phyloP scores from a whole-genome alignment of 92 coral and sea anemone species.

The Zoanthus gigantus region DNA sequence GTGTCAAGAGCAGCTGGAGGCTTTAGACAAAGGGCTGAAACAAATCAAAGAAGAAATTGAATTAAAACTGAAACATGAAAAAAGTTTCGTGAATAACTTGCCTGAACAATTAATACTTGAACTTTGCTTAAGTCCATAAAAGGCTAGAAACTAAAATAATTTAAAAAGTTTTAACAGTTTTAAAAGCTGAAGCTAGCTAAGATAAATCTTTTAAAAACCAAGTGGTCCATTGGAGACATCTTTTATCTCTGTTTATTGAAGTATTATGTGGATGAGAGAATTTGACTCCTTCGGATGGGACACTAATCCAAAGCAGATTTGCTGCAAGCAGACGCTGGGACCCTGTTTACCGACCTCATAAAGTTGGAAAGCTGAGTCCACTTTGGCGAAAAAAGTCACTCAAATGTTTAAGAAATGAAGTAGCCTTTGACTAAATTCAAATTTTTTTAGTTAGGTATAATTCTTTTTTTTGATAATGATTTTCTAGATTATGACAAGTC shows the following conservation, averaged over 20 bases:
- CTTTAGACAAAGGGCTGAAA: not conserved
- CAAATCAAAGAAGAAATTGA: slow-evolving; percentile 24
- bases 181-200: too few species aligned
- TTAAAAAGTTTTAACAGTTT: not conserved
- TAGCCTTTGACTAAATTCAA: not conserved
- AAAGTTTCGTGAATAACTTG: slow-evolving; percentile 5
- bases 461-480: too few species aligned
- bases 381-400: not conserved
- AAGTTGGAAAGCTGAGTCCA: not conserved
- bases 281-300: not conserved
- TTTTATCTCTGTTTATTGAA: not conserved
- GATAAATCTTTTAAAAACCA: too few species aligned
- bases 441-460: not conserved
- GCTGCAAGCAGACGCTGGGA: not conserved
- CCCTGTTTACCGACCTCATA: not conserved
- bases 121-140: slow-evolving; percentile 3
- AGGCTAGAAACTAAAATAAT: not conserved
- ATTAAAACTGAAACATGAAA: not conserved
- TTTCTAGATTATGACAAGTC: too few species aligned
- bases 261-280: not conserved
- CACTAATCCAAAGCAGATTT: not conserved
- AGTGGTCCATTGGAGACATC: not conserved
- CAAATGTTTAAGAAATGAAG: not conserved
- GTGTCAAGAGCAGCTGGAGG: not conserved
- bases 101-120: slow-evolving; percentile 27